phyloP scores from a whole-genome alignment of 1,140 invertebrate genomes.

The Pantala flavescens region DNA sequence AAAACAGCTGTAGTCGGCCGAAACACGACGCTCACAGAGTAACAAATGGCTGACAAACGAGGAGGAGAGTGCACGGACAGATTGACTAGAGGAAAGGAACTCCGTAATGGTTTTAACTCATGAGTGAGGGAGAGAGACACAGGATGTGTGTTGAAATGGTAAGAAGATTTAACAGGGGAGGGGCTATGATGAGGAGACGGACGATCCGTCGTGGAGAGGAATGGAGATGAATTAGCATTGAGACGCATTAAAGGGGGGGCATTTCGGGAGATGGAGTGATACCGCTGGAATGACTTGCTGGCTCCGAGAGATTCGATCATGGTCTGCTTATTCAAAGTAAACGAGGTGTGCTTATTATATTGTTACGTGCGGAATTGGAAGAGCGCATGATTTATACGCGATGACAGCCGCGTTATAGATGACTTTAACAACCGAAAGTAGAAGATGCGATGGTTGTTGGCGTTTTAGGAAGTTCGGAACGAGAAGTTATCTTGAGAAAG shows the following conservation, averaged over 20 bases:
- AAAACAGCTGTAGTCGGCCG: not conserved
- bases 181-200: not conserved
- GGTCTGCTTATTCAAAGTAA: too few relatives aligned
- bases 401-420: too few relatives aligned
- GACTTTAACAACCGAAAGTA: too few relatives aligned
- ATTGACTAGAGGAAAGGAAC: not conserved
- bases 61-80: not conserved
- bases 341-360: too few relatives aligned
- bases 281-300: not conserved
- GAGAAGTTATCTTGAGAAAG: too few relatives aligned
- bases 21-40: not conserved
- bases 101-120: not conserved
- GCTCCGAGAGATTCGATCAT: too few relatives aligned
- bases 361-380: too few relatives aligned
- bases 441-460: too few relatives aligned
- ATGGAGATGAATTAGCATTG: slow-evolving; percentile 6
- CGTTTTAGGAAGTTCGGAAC: too few relatives aligned
- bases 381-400: too few relatives aligned
- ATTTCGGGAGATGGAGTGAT: not conserved
- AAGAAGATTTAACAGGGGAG: not conserved
- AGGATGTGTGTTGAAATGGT: not conserved
- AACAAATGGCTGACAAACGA: slow-evolving; percentile 9
- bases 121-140: not conserved
- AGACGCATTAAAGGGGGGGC: not conserved
- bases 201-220: not conserved